A percentile compares a stretch with the other conserved stretches of the same genome.
Conservation (phyloP, 2,113 vertebrate species). For the Macrotus californicus region DNA sequence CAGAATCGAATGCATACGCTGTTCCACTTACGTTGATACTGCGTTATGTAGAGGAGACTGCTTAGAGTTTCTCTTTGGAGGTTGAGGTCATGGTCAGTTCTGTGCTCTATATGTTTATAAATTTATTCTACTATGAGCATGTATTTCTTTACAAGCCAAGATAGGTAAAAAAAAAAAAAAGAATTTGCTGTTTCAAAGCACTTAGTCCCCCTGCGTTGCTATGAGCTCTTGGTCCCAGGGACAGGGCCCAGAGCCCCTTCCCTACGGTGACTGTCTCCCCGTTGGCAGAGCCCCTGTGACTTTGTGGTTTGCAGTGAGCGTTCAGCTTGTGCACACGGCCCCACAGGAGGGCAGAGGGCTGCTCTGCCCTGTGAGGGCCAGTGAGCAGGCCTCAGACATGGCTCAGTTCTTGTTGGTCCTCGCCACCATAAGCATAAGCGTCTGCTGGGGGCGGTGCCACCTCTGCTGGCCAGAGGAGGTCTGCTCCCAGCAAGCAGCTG, state of each 20-base stretch:
- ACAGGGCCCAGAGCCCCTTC: background rate
- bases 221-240: background rate
- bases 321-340: background rate
- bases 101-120: background rate
- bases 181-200: background rate
- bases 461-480: background rate
- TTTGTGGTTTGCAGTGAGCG: background rate
- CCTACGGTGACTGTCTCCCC: background rate
- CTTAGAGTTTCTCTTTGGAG: background rate
- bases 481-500: background rate
- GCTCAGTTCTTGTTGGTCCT: background rate
- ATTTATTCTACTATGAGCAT: background rate
- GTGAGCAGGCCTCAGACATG: rapidly evolving
- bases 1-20: background rate
- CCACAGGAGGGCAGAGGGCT: background rate
- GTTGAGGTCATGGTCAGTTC: background rate
- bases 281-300: background rate
- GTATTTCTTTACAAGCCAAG: background rate
- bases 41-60: background rate
- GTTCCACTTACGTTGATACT: background rate
- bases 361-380: background rate
- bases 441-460: rapidly evolving
- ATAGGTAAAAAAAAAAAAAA: background rate
- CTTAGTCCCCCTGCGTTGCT: background rate
- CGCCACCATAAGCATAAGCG: background rate